Percentiles rank a stretch among this genome's conserved stretches.
Evolutionary conservation across 2,797 vertebrate genomes (phyloP).

Genomic region (Sebastes nivosus): DNA sequence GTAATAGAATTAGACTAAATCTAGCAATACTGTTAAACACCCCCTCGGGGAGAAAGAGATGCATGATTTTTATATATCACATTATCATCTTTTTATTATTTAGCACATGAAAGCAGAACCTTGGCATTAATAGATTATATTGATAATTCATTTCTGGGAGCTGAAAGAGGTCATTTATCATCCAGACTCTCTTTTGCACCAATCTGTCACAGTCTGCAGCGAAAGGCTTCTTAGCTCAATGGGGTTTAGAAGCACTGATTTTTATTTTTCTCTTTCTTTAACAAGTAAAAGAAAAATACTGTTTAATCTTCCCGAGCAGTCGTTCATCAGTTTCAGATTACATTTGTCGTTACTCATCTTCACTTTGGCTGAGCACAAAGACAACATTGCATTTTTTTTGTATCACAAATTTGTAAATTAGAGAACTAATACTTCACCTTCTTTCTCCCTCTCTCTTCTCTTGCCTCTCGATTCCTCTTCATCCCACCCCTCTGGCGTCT

Average conservation of each 20-base stretch:
- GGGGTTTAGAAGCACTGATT: background rate
- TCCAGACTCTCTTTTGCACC: constrained; percentile 21
- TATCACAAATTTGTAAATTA: background rate
- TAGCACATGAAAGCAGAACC: constrained; percentile 62
- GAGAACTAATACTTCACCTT: background rate
- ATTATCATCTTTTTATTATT: constrained; percentile 67
- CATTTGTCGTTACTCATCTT: background rate
- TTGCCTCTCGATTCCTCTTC: background rate
- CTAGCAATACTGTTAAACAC: constrained; percentile 45
- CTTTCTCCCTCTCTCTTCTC: background rate
- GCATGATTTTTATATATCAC: constrained; percentile 54
- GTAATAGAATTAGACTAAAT: constrained; percentile 62
- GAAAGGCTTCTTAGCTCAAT: constrained; percentile 6
- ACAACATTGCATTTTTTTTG: background rate
- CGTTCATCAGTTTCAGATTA: constrained; percentile 10
- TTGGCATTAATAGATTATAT: constrained; percentile 59
- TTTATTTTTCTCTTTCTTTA: constrained; percentile 12
- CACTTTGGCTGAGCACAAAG: background rate
- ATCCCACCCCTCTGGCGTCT: background rate
- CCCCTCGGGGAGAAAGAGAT: constrained; percentile 34
- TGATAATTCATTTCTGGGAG: constrained; percentile 48
- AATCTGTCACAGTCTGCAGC: constrained; percentile 56
- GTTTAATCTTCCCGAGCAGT: background rate
- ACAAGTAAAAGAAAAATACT: background rate
- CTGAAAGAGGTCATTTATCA: constrained; percentile 58